Percentiles rank a stretch among this genome's conserved stretches.
Conservation (phyloP, 2,797 vertebrate species). For the Scarus forsteni region DNA sequence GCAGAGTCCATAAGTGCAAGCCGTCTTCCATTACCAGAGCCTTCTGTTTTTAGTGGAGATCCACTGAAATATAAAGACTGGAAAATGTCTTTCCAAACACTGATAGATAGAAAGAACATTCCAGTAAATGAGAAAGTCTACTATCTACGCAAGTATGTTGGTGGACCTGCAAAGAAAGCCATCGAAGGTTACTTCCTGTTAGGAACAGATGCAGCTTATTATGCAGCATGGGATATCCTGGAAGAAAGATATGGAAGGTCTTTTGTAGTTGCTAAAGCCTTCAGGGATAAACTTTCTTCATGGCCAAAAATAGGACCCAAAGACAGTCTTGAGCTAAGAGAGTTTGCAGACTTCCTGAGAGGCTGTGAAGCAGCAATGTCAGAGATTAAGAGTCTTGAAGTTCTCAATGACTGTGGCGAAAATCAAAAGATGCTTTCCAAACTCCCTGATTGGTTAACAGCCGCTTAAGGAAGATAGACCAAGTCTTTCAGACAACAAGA, state of each 20-base stretch:
- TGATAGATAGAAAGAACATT: constrained; percentile 13
- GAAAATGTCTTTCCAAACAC: constrained; percentile 5
- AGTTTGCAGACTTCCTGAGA: constrained; percentile 45
- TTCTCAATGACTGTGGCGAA: constrained; percentile 41
- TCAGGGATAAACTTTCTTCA: constrained; percentile 35
- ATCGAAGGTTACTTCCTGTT: constrained; percentile 24
- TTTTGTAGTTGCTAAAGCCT: constrained; percentile 43
- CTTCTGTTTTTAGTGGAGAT: neutral
- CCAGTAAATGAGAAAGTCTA: constrained; percentile 9
- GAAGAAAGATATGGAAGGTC: constrained; percentile 47
- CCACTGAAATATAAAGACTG: neutral
- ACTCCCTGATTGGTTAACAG: constrained; percentile 48
- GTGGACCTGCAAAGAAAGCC: too few relatives aligned
- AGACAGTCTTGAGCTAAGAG: constrained; percentile 39
- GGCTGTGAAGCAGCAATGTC: constrained; percentile 39
- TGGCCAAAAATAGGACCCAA: constrained; percentile 48
- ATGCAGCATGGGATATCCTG: constrained; percentile 24
- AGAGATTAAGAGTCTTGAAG: constrained; percentile 13
- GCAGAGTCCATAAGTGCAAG: constrained; percentile 2
- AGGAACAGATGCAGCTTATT: constrained; percentile 18
- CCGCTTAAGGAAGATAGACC: constrained; percentile 20
- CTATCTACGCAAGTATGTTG: neutral
- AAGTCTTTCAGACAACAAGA: constrained; percentile 12
- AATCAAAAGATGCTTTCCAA: constrained; percentile 42
- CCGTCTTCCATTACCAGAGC: constrained; percentile 11